Percentiles rank a stretch among this genome's conserved stretches.
These are phyloP conservation scores for Sinhomidia bicolor DNA, from an alignment of 2,888 invertebrate genomes.

Conservation along the genomic window DNA sequence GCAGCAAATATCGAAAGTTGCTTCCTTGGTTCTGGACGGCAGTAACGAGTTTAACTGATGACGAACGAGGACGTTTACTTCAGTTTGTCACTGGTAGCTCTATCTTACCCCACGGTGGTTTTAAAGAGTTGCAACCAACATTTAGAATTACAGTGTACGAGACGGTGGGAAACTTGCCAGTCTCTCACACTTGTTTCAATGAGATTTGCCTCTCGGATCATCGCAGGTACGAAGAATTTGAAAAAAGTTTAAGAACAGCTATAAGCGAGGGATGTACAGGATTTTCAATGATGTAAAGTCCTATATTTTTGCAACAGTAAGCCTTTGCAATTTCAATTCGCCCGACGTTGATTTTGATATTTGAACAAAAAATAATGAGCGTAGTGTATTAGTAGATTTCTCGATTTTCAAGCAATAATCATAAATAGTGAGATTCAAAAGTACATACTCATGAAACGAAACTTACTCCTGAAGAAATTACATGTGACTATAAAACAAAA, in stretches of 20 bases:
- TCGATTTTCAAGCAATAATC: conserved; percentile 40
- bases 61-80: conserved; percentile 83
- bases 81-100: conserved; percentile 83
- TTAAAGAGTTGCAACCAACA: conserved; percentile 82
- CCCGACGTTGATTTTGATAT: not conserved
- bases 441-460: conserved; percentile 13
- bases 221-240: conserved; percentile 82
- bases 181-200: conserved; percentile 83
- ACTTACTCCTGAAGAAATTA: conserved; percentile 13
- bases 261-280: conserved; percentile 83
- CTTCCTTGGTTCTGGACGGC: conserved; percentile 83
- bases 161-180: conserved; percentile 82
- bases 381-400: not conserved
- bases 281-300: conserved; percentile 81
- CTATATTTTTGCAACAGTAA: not conserved
- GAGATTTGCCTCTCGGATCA: conserved; percentile 83
- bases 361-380: not conserved
- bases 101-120: conserved; percentile 83
- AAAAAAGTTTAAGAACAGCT: conserved; percentile 82
- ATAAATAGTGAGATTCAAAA: conserved; percentile 38
- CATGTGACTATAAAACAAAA: not conserved
- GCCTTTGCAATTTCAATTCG: no score
- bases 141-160: conserved; percentile 82
- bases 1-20: conserved; percentile 67
- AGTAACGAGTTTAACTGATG: conserved; percentile 82